Evolutionary conservation across 1,140 invertebrate genomes (phyloP).

Genomic region (Hycleus cichorii): DNA sequence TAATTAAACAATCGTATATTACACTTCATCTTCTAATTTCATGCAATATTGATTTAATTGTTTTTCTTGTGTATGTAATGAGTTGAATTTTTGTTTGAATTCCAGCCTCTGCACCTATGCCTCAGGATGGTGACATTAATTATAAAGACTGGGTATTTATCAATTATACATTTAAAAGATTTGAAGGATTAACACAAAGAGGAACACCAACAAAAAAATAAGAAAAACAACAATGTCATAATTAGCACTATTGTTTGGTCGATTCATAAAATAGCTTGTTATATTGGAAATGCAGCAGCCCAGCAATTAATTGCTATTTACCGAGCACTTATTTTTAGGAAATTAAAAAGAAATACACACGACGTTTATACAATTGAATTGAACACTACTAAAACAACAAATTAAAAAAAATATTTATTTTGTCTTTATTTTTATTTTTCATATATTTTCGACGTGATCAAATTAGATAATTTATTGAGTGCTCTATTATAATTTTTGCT

Average conservation of each 20-base stretch:
- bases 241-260: constrained; percentile 3
- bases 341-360: constrained; percentile 15
- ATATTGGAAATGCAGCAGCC: constrained; percentile 1
- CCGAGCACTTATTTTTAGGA: constrained; percentile 29
- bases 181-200: constrained; percentile 90
- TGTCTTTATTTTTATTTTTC: constrained; percentile 1
- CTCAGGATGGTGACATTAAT: constrained; percentile 75
- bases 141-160: constrained; percentile 99
- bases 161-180: constrained; percentile 99
- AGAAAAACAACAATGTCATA: constrained; percentile 10
- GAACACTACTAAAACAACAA: no score
- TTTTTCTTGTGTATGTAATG: neutral
- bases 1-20: no score
- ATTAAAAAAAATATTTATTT: neutral
- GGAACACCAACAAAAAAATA: constrained; percentile 73
- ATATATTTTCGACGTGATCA: neutral
- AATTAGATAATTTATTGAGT: neutral
- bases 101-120: constrained; percentile 72
- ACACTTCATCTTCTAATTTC: no score
- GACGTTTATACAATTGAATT: neutral
- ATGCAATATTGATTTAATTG: neutral
- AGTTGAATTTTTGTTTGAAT: constrained; percentile 29
- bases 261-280: constrained; percentile 12
- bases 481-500: constrained; percentile 12
- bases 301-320: constrained; percentile 9